These are phyloP conservation scores for Ardeotis arabs DNA, from an alignment of 2,113 vertebrate genomes.

Conservation along the genomic window DNA sequence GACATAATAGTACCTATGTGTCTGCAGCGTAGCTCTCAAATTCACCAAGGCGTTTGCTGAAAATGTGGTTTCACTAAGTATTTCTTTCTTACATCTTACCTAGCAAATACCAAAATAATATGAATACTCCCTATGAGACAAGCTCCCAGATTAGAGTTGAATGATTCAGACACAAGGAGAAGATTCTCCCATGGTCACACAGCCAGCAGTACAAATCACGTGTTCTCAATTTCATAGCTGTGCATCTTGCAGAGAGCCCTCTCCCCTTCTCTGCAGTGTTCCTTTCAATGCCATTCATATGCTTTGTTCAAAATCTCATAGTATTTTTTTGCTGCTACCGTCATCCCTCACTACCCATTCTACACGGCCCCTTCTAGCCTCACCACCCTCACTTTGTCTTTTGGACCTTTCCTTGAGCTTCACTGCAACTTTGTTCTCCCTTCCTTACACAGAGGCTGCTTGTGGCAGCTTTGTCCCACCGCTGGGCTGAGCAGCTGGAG, in stretches of 20 bases:
- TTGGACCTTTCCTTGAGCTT: neutral
- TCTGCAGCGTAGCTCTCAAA: neutral
- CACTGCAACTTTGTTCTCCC: neutral
- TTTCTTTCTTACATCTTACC: neutral
- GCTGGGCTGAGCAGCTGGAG: neutral
- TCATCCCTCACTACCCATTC: neutral
- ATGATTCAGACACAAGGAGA: neutral
- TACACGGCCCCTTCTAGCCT: neutral
- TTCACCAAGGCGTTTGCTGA: neutral
- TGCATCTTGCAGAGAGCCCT: neutral
- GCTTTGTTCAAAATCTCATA: neutral
- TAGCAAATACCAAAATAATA: neutral
- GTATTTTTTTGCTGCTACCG: neutral
- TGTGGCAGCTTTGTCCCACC: neutral
- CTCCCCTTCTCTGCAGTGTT: neutral
- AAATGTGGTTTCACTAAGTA: neutral
- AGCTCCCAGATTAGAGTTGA: neutral
- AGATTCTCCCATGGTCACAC: neutral
- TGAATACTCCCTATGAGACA: neutral
- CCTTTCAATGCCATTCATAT: neutral
- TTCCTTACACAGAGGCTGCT: neutral
- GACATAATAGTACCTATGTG: neutral
- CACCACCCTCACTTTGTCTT: neutral
- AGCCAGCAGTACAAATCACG: neutral
- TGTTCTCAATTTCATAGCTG: neutral